Evolutionary conservation across 2,797 vertebrate genomes (phyloP).

Genomic region (Heliangelus exortis): DNA sequence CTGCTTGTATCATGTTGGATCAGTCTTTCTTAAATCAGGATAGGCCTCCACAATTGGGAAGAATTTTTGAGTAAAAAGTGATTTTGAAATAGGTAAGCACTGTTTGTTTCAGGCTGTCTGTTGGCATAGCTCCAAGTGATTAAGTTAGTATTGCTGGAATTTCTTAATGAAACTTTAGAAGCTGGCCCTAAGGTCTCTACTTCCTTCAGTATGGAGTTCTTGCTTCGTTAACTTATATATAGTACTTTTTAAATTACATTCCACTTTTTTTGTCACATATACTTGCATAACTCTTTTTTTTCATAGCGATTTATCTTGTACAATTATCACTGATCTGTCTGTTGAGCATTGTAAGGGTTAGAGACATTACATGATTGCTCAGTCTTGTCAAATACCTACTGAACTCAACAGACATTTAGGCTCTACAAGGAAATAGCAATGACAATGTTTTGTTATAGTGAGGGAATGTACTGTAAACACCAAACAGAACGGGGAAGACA

Average conservation of each 20-base stretch:
- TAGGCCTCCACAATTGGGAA: background rate
- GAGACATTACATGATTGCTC: background rate
- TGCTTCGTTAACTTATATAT: background rate
- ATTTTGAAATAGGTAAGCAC: background rate
- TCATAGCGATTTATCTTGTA: accelerated
- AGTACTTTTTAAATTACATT: background rate
- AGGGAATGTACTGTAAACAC: background rate
- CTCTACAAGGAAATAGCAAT: background rate
- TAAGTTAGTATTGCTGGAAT: conserved; percentile 38
- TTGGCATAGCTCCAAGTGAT: background rate
- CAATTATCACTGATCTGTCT: background rate
- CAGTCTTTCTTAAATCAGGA: background rate
- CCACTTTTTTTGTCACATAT: background rate
- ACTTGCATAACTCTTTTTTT: accelerated
- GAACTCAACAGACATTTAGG: background rate
- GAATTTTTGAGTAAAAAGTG: background rate
- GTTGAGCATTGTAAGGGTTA: background rate
- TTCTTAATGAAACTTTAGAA: conserved; percentile 24
- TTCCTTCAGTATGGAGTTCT: background rate
- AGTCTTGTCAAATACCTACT: background rate
- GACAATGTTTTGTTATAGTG: background rate
- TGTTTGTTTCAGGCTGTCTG: background rate
- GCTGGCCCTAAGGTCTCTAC: background rate
- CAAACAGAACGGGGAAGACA: background rate
- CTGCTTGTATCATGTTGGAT: background rate